Conservation (phyloP, 2,113 vertebrate species). For the Passerina amoena region DNA sequence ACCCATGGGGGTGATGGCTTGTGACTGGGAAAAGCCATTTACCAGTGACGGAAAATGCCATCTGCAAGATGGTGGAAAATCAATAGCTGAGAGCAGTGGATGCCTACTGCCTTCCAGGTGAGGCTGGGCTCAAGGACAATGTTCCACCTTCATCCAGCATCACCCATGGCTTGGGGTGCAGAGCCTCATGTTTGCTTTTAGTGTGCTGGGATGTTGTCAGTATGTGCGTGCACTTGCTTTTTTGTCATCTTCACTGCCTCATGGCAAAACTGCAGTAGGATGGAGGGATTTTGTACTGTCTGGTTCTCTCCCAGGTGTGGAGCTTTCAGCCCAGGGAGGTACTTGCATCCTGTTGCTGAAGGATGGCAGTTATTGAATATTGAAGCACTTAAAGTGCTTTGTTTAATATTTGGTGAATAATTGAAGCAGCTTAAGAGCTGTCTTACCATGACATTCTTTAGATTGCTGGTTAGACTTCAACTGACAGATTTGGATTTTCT, state of each 20-base stretch:
- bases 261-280: not conserved
- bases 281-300: not conserved
- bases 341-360: not conserved
- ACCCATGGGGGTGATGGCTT: accelerated
- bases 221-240: not conserved
- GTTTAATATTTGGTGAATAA: not conserved
- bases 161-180: not conserved
- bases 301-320: not conserved
- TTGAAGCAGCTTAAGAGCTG: not conserved
- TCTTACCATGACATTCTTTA: not conserved
- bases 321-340: not conserved
- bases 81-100: not conserved
- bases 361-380: not conserved
- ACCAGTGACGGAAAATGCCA: not conserved
- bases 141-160: not conserved
- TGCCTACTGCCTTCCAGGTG: not conserved
- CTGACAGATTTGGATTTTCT: not conserved
- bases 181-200: not conserved
- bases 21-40: not conserved
- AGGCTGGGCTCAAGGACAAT: not conserved
- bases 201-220: accelerated
- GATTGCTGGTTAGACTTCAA: not conserved
- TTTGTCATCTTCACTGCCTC: not conserved
- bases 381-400: not conserved
- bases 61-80: not conserved